phyloP scores from a whole-genome alignment of 2,797 vertebrate genomes.

The Neomorphus geoffroyi region DNA sequence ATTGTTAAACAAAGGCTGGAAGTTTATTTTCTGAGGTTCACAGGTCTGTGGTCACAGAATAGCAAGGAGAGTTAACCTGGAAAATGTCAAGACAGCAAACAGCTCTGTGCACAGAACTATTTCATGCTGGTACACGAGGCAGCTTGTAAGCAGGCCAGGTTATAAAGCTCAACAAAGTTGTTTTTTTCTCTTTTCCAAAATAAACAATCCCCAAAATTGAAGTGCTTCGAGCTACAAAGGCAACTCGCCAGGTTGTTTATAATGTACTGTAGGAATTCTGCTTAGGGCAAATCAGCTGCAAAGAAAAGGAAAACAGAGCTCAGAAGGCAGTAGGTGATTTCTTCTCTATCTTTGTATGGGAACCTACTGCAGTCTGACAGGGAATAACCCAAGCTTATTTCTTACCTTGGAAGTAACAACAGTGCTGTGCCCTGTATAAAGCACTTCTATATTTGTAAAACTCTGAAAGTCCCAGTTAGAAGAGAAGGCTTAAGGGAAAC shows the following conservation, averaged over 20 bases:
- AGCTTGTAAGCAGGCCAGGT: not conserved
- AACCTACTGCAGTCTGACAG: not conserved
- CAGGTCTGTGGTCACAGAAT: not conserved
- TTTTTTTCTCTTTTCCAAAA: not conserved
- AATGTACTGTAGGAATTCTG: slow-evolving; percentile 42
- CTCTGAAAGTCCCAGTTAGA: not conserved
- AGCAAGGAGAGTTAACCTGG: not conserved
- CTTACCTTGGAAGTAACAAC: not conserved
- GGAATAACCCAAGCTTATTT: not conserved
- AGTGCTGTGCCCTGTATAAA: not conserved
- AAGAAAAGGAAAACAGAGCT: slow-evolving; percentile 25
- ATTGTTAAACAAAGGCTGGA: not conserved
- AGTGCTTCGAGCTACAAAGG: slow-evolving; percentile 19
- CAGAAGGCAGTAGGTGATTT: not conserved
- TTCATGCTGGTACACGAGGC: slow-evolving; percentile 20
- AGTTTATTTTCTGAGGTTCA: not conserved
- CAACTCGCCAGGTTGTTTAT: slow-evolving; percentile 24
- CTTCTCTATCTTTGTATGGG: not conserved
- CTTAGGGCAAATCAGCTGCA: slow-evolving; percentile 53
- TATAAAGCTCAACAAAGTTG: not conserved
- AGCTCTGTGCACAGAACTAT: not conserved
- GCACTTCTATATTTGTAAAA: not conserved
- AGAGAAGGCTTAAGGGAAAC: not conserved
- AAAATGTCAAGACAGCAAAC: not conserved
- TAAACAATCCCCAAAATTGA: slow-evolving; percentile 9